Conservation (phyloP, 2,888 invertebrate species). For the Stictocephala bisonia region DNA sequence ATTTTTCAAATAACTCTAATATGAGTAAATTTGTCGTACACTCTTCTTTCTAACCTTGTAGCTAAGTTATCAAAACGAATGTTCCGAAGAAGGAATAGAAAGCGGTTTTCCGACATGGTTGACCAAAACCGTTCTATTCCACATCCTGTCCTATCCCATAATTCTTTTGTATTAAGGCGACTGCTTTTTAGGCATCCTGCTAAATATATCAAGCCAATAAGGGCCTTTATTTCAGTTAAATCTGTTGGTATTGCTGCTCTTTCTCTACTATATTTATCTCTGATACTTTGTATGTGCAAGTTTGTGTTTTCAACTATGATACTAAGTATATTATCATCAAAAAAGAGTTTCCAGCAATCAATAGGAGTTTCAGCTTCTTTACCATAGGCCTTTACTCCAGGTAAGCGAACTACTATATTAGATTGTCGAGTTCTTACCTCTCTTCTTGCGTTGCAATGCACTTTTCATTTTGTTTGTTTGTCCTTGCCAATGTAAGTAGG, state of each 20-base stretch:
- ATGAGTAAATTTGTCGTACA: not conserved
- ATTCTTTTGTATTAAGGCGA: not conserved
- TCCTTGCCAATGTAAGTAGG: not conserved
- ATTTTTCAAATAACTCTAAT: not conserved
- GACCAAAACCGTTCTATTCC: not conserved
- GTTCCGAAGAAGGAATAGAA: not conserved
- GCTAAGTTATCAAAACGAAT: not conserved
- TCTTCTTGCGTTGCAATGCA: not conserved
- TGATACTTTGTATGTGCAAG: not conserved
- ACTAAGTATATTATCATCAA: slow-evolving; percentile 2
- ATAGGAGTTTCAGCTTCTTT: not conserved
- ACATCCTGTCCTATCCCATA: not conserved
- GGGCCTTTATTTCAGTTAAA: not conserved
- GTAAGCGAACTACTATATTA: not conserved
- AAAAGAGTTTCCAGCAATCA: no score
- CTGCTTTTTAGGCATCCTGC: not conserved
- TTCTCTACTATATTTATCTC: not conserved
- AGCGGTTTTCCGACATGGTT: not conserved
- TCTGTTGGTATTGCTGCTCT: not conserved
- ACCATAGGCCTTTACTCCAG: not conserved
- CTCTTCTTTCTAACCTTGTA: not conserved
- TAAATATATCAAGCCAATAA: no score
- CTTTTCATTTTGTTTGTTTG: not conserved
- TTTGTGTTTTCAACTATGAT: not conserved
- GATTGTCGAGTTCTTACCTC: not conserved